phyloP scores from a whole-genome alignment of 2,113 vertebrate genomes.

The Nestor notabilis region DNA sequence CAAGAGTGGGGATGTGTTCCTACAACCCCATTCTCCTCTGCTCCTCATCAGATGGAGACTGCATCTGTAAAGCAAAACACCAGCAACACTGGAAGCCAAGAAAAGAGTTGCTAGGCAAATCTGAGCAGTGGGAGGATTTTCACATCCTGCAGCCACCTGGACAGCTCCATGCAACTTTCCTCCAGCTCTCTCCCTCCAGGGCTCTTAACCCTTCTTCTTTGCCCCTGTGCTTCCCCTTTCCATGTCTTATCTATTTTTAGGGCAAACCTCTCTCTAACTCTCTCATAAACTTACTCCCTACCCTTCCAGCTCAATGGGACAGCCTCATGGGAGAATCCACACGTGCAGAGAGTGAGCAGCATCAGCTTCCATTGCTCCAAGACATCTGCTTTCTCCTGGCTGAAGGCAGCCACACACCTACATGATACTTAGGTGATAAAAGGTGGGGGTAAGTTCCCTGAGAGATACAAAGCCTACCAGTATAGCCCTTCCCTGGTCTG shows the following conservation, averaged over 20 bases:
- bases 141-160: neutral
- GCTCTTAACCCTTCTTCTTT: neutral
- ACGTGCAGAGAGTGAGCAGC: neutral
- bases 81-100: neutral
- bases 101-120: slow-evolving; percentile 22
- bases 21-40: neutral
- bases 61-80: slow-evolving; percentile 8
- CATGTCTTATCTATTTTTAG: neutral
- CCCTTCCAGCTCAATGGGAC: neutral
- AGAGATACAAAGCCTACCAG: neutral
- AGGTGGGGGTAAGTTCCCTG: neutral
- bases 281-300: neutral
- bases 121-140: slow-evolving; percentile 1
- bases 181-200: neutral
- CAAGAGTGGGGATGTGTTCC: neutral
- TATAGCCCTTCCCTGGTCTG: neutral
- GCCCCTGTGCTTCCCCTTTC: neutral
- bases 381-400: neutral
- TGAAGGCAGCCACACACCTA: neutral
- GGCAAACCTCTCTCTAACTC: neutral
- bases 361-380: neutral
- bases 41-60: neutral
- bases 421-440: neutral
- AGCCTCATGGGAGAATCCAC: neutral
- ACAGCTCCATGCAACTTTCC: neutral